phyloP scores from a whole-genome alignment of 2,797 vertebrate species.

The Petrocephalus schoutedeni region DNA sequence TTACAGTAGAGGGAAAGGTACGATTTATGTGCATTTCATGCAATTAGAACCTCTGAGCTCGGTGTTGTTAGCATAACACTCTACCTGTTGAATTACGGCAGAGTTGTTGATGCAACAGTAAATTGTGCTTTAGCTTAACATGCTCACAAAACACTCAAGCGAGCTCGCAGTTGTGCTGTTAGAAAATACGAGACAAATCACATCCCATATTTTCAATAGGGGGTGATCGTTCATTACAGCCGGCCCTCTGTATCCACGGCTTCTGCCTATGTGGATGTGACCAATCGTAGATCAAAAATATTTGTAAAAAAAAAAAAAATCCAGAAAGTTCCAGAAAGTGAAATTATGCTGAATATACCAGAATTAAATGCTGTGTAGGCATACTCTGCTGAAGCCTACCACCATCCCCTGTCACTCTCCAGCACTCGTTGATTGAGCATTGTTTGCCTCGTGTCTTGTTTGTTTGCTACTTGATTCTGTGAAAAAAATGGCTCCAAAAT shows the following conservation, averaged over 20 bases:
- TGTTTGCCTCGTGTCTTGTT: not conserved
- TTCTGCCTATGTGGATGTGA: not conserved
- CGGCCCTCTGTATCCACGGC: not conserved
- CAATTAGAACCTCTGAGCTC: not conserved
- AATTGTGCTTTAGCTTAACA: not conserved
- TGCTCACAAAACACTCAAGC: not conserved
- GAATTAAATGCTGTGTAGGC: not conserved
- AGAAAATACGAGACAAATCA: not conserved
- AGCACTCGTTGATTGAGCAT: not conserved
- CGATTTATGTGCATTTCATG: not conserved
- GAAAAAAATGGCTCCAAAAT: not conserved
- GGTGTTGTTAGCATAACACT: not conserved
- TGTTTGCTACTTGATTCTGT: not conserved
- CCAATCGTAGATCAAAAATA: not conserved
- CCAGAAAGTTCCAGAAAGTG: not conserved
- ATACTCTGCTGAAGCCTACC: not conserved
- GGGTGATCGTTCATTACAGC: not conserved
- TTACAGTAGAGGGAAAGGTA: not conserved
- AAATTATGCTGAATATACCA: not conserved
- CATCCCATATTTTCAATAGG: not conserved
- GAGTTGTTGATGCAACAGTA: not conserved
- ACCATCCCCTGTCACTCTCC: not conserved
- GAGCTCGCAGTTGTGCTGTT: not conserved
- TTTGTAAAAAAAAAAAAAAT: not conserved
- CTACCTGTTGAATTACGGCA: not conserved